Percentiles rank a stretch among this genome's conserved stretches.
Conservation (phyloP, 2,888 invertebrate genomes). For the Coleophora deauratella region DNA sequence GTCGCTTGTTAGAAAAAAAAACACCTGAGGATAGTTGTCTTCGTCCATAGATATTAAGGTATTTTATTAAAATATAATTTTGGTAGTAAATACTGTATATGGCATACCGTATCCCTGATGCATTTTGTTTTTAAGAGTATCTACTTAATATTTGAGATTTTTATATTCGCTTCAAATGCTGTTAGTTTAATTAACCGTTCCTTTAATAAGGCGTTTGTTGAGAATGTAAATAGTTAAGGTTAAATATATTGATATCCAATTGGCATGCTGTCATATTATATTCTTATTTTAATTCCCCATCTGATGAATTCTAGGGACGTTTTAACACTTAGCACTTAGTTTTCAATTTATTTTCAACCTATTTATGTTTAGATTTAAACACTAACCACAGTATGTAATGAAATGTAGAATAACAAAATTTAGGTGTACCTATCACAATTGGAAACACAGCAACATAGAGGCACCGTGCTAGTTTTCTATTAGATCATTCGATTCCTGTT, state of each 20-base stretch:
- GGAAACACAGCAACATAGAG: conserved; percentile 19
- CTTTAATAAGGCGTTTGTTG: conserved; percentile 23
- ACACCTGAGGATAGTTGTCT: too few species aligned
- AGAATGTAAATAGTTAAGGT: conserved; percentile 39
- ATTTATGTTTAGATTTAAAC: conserved; percentile 52
- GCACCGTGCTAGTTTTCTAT: conserved; percentile 16
- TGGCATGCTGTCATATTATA: too few species aligned
- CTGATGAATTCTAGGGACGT: conserved; percentile 26
- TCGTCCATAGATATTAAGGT: too few species aligned
- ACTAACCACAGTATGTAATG: conserved; percentile 43
- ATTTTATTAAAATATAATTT: too few species aligned
- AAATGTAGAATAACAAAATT: conserved; percentile 27
- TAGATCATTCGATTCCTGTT: conserved; percentile 3
- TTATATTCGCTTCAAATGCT: conserved; percentile 28
- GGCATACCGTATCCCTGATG: conserved; percentile 26
- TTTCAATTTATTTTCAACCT: conserved; percentile 43
- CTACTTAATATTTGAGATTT: conserved; percentile 31
- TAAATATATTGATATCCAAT: too few species aligned
- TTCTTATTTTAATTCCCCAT: conserved; percentile 14
- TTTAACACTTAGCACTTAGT: conserved; percentile 41
- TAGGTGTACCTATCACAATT: conserved; percentile 21
- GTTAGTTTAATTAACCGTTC: conserved; percentile 23
- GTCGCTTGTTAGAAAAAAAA: too few species aligned
- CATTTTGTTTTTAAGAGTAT: conserved; percentile 39
- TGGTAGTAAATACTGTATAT: conserved; percentile 19